Conservation (phyloP, 1,140 invertebrate species). For the Trichomalopsis sarcophagae region DNA sequence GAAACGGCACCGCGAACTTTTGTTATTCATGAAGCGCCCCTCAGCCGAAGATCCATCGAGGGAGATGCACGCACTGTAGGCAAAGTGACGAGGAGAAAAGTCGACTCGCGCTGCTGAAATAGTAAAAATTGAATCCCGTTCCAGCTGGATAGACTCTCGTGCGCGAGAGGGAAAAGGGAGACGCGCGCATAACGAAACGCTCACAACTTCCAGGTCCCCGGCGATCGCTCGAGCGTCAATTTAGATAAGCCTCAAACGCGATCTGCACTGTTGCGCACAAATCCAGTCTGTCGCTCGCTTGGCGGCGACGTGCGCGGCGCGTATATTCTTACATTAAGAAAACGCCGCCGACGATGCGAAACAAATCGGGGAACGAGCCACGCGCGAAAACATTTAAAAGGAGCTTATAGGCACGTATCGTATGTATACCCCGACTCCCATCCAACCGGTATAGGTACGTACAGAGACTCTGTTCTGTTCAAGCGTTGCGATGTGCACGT, state of each 20-base stretch:
- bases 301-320: neutral
- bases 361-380: conserved; percentile 23
- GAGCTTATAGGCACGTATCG: neutral
- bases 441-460: neutral
- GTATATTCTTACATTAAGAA: neutral
- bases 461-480: neutral
- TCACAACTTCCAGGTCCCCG: conserved; percentile 16
- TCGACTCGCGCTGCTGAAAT: conserved; percentile 44
- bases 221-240: conserved; percentile 49
- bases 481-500: neutral
- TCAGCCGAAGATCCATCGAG: too few species aligned
- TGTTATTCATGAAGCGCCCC: conserved; percentile 45
- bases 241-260: conserved; percentile 50
- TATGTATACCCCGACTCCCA: neutral
- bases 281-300: conserved; percentile 35
- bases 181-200: conserved; percentile 24
- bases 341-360: conserved; percentile 12
- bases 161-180: too few species aligned
- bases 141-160: conserved; percentile 22
- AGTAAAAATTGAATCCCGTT: conserved; percentile 49
- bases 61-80: neutral
- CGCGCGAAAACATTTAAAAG: conserved; percentile 34
- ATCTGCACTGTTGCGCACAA: conserved; percentile 45
- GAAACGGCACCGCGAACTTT: neutral
- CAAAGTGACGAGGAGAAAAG: conserved; percentile 49